Percentiles rank a stretch among this genome's conserved stretches.
These are phyloP conservation scores for Sycophaga agraensis DNA, from an alignment of 1,140 invertebrate genomes.

Conservation along the genomic window DNA sequence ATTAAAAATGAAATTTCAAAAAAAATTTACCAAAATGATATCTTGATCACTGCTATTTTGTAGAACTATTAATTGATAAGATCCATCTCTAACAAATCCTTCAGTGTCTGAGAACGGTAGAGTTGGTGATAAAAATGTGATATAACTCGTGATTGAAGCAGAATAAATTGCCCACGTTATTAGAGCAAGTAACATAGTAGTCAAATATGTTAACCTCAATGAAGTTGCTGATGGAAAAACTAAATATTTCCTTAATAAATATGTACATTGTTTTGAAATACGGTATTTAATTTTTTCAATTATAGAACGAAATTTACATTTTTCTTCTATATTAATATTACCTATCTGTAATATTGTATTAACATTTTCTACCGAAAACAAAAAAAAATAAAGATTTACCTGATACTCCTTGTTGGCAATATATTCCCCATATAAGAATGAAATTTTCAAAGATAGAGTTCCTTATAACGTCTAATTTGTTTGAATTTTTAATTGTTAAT, in stretches of 20 bases:
- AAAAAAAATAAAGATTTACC: slow-evolving; percentile 26
- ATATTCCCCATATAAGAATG: slow-evolving; percentile 39
- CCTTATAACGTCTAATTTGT: no score
- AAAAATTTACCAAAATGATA: slow-evolving; percentile 30
- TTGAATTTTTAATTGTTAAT: neutral
- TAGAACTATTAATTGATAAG: slow-evolving; percentile 36
- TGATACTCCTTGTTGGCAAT: slow-evolving; percentile 40
- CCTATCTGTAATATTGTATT: no score
- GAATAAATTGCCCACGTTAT: slow-evolving; percentile 31
- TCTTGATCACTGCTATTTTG: slow-evolving; percentile 36
- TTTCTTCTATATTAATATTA: no score
- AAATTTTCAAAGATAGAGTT: slow-evolving; percentile 31
- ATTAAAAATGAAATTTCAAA: no score
- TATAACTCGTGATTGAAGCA: slow-evolving; percentile 36
- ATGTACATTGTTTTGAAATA: no score
- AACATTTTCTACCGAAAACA: no score
- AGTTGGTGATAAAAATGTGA: slow-evolving; percentile 26
- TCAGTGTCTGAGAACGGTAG: slow-evolving; percentile 37
- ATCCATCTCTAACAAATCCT: slow-evolving; percentile 34
- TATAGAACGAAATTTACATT: no score
- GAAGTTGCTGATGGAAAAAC: slow-evolving; percentile 7
- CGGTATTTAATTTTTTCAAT: no score
- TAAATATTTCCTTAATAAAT: neutral
- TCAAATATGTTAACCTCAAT: slow-evolving; percentile 26
- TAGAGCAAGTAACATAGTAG: slow-evolving; percentile 21